phyloP scores from a whole-genome alignment of 2,797 vertebrate genomes.

The Tangara arthus region DNA sequence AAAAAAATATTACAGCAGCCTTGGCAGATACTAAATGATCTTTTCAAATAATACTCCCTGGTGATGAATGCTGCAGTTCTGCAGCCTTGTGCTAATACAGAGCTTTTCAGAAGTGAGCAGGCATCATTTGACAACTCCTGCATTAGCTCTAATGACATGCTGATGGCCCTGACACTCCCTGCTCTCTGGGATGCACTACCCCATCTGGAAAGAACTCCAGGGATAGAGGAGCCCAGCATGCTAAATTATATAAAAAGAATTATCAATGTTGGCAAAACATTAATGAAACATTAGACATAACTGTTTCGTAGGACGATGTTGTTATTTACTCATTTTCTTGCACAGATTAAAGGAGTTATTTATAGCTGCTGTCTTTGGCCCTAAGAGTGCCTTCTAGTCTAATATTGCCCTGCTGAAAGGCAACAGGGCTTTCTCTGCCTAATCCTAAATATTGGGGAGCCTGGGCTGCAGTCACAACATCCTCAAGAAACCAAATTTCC shows the following conservation, averaged over 20 bases:
- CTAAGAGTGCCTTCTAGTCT: background rate
- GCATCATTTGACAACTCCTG: background rate
- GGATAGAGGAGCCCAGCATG: background rate
- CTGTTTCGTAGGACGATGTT: background rate
- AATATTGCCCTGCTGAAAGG: background rate
- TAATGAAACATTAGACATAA: background rate
- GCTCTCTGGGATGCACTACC: background rate
- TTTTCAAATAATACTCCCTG: background rate
- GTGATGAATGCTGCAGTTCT: constrained; percentile 17
- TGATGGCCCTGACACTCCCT: background rate
- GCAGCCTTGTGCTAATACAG: constrained; percentile 22
- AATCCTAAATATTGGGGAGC: background rate
- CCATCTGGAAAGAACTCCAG: constrained; percentile 26
- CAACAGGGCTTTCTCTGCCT: background rate
- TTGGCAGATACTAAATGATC: constrained; percentile 56
- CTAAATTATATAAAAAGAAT: background rate
- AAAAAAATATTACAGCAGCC: constrained; percentile 2
- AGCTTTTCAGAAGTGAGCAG: background rate
- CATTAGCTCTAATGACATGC: background rate
- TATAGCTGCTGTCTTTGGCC: background rate
- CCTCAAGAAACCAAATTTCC: background rate
- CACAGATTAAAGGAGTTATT: background rate
- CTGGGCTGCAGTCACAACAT: rapidly evolving
- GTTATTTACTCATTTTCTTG: constrained; percentile 29
- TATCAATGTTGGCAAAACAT: background rate